Evolutionary conservation across 2,888 invertebrate genomes (phyloP).

Genomic region (Diabrotica balteata): DNA sequence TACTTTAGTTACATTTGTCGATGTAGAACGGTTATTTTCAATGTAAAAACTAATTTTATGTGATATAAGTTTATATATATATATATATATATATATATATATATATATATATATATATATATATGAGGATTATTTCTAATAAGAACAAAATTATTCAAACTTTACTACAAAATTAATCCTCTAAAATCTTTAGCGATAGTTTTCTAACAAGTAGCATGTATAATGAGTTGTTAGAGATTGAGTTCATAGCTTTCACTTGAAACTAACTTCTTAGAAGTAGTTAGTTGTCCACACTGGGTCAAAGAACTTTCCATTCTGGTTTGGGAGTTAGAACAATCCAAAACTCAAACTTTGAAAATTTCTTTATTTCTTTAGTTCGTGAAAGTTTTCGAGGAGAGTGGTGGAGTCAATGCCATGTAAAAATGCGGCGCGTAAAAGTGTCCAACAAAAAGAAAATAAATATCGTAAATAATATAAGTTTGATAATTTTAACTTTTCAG

Average conservation of each 20-base stretch:
- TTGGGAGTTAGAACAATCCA: slow-evolving; percentile 33
- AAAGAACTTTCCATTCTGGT: slow-evolving; percentile 28
- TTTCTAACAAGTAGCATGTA: slow-evolving; percentile 15
- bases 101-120: too few relatives aligned
- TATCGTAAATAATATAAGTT: slow-evolving; percentile 50
- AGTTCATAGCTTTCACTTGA: slow-evolving; percentile 15
- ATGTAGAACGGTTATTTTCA: too few relatives aligned
- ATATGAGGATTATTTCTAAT: too few relatives aligned
- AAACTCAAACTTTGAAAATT: slow-evolving; percentile 29
- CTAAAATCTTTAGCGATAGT: slow-evolving; percentile 1
- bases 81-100: too few relatives aligned
- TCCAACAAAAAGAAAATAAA: slow-evolving; percentile 44
- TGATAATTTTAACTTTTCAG: slow-evolving; percentile 50
- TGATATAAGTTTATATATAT: too few relatives aligned
- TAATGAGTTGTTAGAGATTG: slow-evolving; percentile 17
- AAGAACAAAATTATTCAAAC: too few relatives aligned
- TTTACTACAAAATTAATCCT: too few relatives aligned
- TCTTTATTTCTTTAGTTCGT: slow-evolving; percentile 33
- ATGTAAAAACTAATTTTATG: too few relatives aligned
- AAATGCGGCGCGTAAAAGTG: slow-evolving; percentile 36
- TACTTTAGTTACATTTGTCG: too few relatives aligned
- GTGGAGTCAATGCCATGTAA: slow-evolving; percentile 32
- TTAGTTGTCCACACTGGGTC: slow-evolving; percentile 31
- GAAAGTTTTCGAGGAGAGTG: slow-evolving; percentile 24
- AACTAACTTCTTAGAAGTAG: slow-evolving; percentile 17